A percentile compares a stretch with the other conserved stretches of the same genome.
Evolutionary conservation across 2,113 vertebrate species (phyloP).

Genomic region (Gymnocephalus cernua): DNA sequence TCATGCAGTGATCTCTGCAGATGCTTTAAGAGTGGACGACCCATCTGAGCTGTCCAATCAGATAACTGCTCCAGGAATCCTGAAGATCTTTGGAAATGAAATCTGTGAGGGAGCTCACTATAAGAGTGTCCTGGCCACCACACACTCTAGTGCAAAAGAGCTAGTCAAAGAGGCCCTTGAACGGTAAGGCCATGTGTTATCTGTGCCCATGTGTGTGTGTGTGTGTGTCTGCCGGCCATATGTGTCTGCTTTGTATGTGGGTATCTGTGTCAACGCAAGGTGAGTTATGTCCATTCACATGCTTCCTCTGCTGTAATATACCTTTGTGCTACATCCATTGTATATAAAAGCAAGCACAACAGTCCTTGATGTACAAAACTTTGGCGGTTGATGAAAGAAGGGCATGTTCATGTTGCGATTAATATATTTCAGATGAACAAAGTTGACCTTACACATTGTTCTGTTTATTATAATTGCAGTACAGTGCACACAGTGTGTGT

Average conservation of each 20-base stretch:
- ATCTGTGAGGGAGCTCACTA: slow-evolving; percentile 86
- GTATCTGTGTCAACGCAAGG: slow-evolving; percentile 3
- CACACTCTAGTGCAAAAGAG: slow-evolving; percentile 85
- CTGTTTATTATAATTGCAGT: slow-evolving; percentile 50
- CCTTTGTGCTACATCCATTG: slow-evolving; percentile 9
- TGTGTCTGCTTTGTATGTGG: slow-evolving; percentile 36
- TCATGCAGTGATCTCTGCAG: slow-evolving; percentile 49
- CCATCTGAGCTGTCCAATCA: slow-evolving; percentile 87
- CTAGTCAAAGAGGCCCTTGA: slow-evolving; percentile 88
- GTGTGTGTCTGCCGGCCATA: slow-evolving; percentile 40
- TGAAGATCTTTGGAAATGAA: slow-evolving; percentile 87
- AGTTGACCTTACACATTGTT: slow-evolving; percentile 32
- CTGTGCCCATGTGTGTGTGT: slow-evolving; percentile 6
- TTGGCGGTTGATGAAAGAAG: slow-evolving; percentile 32
- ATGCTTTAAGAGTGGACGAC: slow-evolving; percentile 70
- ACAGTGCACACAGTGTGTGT: slow-evolving; percentile 32
- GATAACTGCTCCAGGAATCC: slow-evolving; percentile 85
- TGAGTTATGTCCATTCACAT: slow-evolving; percentile 27
- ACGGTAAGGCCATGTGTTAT: slow-evolving; percentile 75
- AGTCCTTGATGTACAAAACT: slow-evolving; percentile 16
- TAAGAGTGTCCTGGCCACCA: slow-evolving; percentile 86
- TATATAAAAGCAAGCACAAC: slow-evolving; percentile 34
- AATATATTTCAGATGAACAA: slow-evolving; percentile 25
- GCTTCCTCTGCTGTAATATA: slow-evolving; percentile 22
- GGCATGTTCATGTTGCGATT: slow-evolving; percentile 24